Percentiles rank a stretch among this genome's conserved stretches.
These are phyloP conservation scores for Neopipo cinnamomea DNA, from an alignment of 2,113 vertebrate species.

Conservation along the genomic window DNA sequence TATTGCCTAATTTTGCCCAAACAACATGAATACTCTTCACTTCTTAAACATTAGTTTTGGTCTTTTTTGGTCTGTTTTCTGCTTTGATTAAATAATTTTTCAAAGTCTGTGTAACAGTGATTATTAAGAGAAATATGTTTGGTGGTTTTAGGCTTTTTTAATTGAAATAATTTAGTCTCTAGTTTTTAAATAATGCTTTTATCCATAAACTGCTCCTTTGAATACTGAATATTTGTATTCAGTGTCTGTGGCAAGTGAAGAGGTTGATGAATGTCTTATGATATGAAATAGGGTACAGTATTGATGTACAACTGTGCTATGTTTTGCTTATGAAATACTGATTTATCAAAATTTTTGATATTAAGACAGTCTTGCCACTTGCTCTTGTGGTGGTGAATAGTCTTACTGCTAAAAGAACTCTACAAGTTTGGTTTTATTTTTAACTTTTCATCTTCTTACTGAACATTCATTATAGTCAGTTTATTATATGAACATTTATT, in stretches of 20 bases:
- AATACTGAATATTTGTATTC: background rate
- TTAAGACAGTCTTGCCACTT: background rate
- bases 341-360: background rate
- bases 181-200: background rate
- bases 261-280: background rate
- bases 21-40: background rate
- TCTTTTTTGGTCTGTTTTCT: background rate
- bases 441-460: background rate
- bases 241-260: background rate
- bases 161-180: background rate
- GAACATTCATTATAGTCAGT: background rate
- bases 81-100: background rate
- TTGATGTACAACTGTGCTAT: background rate
- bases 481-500: background rate
- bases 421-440: background rate
- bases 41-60: background rate
- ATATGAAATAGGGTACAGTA: background rate
- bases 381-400: accelerated
- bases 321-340: background rate
- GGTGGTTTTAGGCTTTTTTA: background rate
- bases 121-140: background rate
- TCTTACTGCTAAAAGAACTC: background rate
- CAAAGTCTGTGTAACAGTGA: background rate
- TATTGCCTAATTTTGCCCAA: background rate
- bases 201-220: background rate